These are phyloP conservation scores for Dendrophyllia cribrosa DNA, from an alignment of 64 coral and sea anemone species.

Conservation along the genomic window DNA sequence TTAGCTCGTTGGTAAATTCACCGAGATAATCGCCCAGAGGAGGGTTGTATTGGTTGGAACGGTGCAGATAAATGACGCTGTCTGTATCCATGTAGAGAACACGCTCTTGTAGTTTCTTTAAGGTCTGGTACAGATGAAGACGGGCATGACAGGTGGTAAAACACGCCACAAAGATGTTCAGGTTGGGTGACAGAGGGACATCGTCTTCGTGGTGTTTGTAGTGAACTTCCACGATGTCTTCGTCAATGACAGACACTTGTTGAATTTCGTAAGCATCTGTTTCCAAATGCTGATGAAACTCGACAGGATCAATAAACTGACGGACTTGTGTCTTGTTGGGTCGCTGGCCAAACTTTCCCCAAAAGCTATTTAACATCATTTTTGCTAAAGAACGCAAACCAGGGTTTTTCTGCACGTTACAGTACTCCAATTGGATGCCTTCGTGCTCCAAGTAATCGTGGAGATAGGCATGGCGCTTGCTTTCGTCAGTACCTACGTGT, in stretches of 20 bases:
- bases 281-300: neutral
- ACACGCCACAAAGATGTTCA: constrained; percentile 50
- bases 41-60: neutral
- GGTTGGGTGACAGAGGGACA: neutral
- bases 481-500: too few species aligned
- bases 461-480: too few species aligned
- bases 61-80: neutral
- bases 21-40: constrained; percentile 32
- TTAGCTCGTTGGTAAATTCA: constrained; percentile 25
- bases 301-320: too few species aligned
- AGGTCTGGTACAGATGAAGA: constrained; percentile 28
- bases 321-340: too few species aligned
- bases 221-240: neutral
- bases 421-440: too few species aligned
- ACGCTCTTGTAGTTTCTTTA: constrained; percentile 1
- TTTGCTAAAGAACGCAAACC: too few species aligned
- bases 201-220: neutral
- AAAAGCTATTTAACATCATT: too few species aligned
- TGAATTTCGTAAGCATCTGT: neutral
- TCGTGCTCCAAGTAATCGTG: too few species aligned
- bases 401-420: too few species aligned
- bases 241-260: neutral
- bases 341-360: too few species aligned
- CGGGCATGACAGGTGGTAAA: constrained; percentile 63
- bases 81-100: constrained; percentile 50